These are phyloP conservation scores for Toxonevra muliebris DNA, from an alignment of 2,888 invertebrate genomes.

Conservation along the genomic window DNA sequence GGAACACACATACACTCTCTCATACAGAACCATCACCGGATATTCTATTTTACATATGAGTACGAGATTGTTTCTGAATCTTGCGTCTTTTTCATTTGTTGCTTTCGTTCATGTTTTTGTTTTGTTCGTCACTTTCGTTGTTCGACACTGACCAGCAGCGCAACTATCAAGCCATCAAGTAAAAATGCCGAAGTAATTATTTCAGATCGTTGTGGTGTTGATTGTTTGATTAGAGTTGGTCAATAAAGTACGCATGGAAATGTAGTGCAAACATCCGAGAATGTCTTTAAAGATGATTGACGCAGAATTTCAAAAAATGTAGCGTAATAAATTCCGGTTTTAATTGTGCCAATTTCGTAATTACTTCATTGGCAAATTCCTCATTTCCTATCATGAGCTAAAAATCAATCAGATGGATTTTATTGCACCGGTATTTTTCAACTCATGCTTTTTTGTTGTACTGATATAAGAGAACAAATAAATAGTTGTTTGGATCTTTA, in stretches of 20 bases:
- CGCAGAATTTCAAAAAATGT: background rate
- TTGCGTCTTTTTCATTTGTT: constrained; percentile 36
- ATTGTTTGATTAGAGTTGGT: constrained; percentile 3
- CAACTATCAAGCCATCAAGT: background rate
- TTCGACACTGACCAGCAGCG: background rate
- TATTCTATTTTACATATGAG: constrained; percentile 32
- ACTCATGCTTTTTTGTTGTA: too few relatives aligned
- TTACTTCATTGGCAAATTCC: too few relatives aligned
- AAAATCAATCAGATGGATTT: too few relatives aligned
- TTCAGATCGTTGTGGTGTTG: constrained; percentile 4
- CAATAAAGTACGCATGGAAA: background rate
- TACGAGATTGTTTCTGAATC: constrained; percentile 48
- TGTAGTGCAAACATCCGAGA: background rate
- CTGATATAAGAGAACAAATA: too few relatives aligned
- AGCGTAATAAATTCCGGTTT: constrained; percentile 7
- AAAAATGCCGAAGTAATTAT: constrained; percentile 5
- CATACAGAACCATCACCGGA: constrained; percentile 46
- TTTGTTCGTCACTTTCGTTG: constrained; percentile 24
- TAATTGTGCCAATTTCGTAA: background rate
- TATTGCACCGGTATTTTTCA: too few relatives aligned
- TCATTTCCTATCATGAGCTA: too few relatives aligned
- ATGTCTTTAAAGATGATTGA: background rate
- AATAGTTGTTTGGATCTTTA: too few relatives aligned
- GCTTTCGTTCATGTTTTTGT: constrained; percentile 31
- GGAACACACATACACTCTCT: constrained; percentile 3